Percentiles rank a stretch among this genome's conserved stretches.
Evolutionary conservation across 2,113 vertebrate genomes (phyloP).

Genomic region (Nothobranchius kuhntae): DNA sequence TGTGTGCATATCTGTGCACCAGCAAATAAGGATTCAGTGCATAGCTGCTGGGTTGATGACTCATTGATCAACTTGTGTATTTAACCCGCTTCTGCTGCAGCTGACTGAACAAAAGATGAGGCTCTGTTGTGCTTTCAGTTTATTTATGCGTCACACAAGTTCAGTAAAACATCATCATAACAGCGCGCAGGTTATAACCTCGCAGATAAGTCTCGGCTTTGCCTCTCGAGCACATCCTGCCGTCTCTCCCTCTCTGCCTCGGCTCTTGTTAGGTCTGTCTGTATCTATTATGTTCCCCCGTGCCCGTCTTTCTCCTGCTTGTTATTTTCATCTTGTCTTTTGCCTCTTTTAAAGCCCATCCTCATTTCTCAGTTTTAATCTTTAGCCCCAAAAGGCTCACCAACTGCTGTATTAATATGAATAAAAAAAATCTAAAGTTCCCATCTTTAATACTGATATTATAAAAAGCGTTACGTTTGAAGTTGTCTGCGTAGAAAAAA

Average conservation of each 20-base stretch:
- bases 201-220: slow-evolving; percentile 16
- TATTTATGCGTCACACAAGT: slow-evolving; percentile 48
- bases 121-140: slow-evolving; percentile 36
- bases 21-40: slow-evolving; percentile 13
- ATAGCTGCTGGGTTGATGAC: slow-evolving; percentile 27
- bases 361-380: slow-evolving; percentile 37
- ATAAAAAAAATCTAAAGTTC: slow-evolving; percentile 20
- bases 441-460: slow-evolving; percentile 12
- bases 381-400: slow-evolving; percentile 21
- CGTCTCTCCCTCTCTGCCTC: slow-evolving; percentile 15
- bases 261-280: slow-evolving; percentile 26
- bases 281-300: slow-evolving; percentile 30
- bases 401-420: slow-evolving; percentile 36
- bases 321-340: slow-evolving; percentile 33
- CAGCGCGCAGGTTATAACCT: slow-evolving; percentile 29
- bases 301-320: slow-evolving; percentile 27
- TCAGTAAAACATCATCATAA: slow-evolving; percentile 51
- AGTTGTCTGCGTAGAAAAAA: slow-evolving; percentile 25
- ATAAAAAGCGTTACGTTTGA: slow-evolving; percentile 23
- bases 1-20: slow-evolving; percentile 16
- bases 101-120: slow-evolving; percentile 17
- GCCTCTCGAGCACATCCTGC: slow-evolving; percentile 9
- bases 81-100: slow-evolving; percentile 45
- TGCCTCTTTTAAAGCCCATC: slow-evolving; percentile 8
- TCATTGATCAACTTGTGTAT: slow-evolving; percentile 37